Evolutionary conservation across 1,140 invertebrate species (phyloP).

Genomic region (Euura saliciscinereae): DNA sequence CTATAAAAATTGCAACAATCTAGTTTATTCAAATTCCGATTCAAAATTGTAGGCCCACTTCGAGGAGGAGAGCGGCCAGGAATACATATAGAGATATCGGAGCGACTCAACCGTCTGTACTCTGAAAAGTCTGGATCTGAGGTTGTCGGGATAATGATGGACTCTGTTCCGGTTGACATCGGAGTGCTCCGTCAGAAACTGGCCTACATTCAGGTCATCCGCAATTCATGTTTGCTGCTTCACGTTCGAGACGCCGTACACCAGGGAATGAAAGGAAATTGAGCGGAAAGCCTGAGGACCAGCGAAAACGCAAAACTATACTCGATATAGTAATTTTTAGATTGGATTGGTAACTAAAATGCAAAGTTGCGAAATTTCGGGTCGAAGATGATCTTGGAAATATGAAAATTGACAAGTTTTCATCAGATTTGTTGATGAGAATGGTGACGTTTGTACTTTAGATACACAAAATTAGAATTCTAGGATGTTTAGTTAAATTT

Average conservation of each 20-base stretch:
- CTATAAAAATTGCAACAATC: constrained; percentile 19
- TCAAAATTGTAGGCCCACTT: constrained; percentile 75
- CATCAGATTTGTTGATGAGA: no score
- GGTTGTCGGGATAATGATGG: constrained; percentile 89
- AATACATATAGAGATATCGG: constrained; percentile 97
- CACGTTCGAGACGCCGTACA: constrained; percentile 94
- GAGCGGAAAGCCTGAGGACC: constrained; percentile 82
- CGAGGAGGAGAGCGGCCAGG: constrained; percentile 88
- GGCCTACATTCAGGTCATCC: constrained; percentile 92
- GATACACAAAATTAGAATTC: no score
- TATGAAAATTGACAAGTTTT: constrained; percentile 1
- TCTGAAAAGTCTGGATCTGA: constrained; percentile 86
- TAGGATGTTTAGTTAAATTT: no score
- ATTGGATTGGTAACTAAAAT: constrained; percentile 15
- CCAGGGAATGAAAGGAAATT: constrained; percentile 75
- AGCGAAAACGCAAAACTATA: constrained; percentile 86
- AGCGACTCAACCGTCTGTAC: constrained; percentile 78
- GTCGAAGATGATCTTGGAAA: neutral
- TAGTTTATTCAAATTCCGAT: constrained; percentile 23
- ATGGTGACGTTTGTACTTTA: no score
- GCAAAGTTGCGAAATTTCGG: no score
- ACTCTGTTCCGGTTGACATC: constrained; percentile 82
- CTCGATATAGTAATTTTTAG: constrained; percentile 72
- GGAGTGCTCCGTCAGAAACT: constrained; percentile 80
- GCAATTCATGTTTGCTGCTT: constrained; percentile 83